Evolutionary conservation across 2,888 invertebrate species (phyloP).

Genomic region (Bursaphelenchus okinawaensis): DNA sequence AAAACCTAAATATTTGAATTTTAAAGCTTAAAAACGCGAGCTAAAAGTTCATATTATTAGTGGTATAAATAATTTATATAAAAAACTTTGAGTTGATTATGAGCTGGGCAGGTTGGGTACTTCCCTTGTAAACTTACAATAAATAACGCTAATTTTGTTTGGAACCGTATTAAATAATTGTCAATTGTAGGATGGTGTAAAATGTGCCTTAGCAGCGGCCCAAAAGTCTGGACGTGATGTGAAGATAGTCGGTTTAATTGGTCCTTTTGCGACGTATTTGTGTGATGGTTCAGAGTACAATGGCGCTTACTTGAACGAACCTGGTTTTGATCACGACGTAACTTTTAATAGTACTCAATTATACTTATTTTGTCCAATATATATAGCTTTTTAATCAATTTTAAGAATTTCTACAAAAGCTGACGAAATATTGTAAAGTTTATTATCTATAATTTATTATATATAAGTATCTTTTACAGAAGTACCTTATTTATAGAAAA

Average conservation of each 20-base stretch:
- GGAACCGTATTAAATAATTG: not conserved
- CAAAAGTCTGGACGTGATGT: slow-evolving; percentile 52
- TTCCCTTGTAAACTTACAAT: too few relatives aligned
- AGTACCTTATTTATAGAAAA: too few relatives aligned
- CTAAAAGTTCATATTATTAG: too few relatives aligned
- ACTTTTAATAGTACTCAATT: slow-evolving; percentile 45
- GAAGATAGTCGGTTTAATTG: slow-evolving; percentile 78
- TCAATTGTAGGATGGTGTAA: slow-evolving; percentile 34
- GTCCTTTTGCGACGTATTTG: slow-evolving; percentile 83
- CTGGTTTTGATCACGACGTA: slow-evolving; percentile 23
- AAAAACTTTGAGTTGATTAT: not conserved
- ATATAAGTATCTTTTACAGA: slow-evolving; percentile 69
- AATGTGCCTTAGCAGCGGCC: slow-evolving; percentile 23
- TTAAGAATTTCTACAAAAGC: not conserved
- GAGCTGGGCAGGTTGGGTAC: slow-evolving; percentile 24
- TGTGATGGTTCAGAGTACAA: slow-evolving; percentile 88
- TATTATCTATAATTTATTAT: slow-evolving; percentile 62
- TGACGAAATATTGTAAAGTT: not conserved
- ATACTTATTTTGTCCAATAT: not conserved
- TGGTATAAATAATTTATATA: too few relatives aligned
- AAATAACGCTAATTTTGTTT: slow-evolving; percentile 19
- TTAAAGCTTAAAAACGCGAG: too few relatives aligned
- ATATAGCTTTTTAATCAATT: too few relatives aligned
- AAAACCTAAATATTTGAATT: too few relatives aligned
- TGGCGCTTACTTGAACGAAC: slow-evolving; percentile 64